Evolutionary conservation across 2,797 vertebrate genomes (phyloP), one percentile per base, ranked within the genome.

Genomic region (Crypturellus tataupa): DNA sequence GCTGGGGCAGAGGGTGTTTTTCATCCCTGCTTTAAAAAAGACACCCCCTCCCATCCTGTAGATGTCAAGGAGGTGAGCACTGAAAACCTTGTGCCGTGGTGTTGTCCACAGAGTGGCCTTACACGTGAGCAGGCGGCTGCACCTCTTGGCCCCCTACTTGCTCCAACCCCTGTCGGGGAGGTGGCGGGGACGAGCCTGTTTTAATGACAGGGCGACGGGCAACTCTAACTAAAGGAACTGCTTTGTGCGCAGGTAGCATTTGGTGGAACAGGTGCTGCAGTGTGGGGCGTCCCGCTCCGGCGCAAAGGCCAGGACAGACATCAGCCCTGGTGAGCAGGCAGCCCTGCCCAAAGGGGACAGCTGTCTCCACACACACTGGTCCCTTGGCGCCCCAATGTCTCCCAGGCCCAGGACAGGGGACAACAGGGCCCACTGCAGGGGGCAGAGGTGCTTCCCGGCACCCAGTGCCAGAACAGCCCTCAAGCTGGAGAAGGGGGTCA

Each of bases 371-470:
- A 7, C 47, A 24, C 23, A 20, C 8, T 20, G 23, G 21, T 49
- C 47, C 47, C 23, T 25, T 5, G 19, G n/a, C 13, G 18, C n/a
- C 40, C 1, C 0, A 13, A 20, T 6, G 13, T 46, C 55, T 21
- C 39, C 42, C 56, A 55, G 46, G 33, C 11, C 42, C 19, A 35
- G 46, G 37, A 10, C 37, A 39, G 37, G 37, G 37, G 37, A 15
- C 1, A 12, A 68, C 15, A 13, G 59, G 31, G 29, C 27, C 73
- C 47, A 5, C 2, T 11, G 29, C 47, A 49, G 35, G 31, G 68
- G 20, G 12, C 0, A 1, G 46, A n/a, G 5, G 5, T 15, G 68
- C 25, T 49, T 49, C 47, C 47, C 12, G 47, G 47, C n/a, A 37
- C 44, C 25, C 4, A 3, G 44, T 58, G 33, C 53, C 60, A 33